Percentiles rank a stretch among this genome's conserved stretches.
Evolutionary conservation across 2,113 vertebrate species (phyloP).

Genomic region (Casuarius casuarius): DNA sequence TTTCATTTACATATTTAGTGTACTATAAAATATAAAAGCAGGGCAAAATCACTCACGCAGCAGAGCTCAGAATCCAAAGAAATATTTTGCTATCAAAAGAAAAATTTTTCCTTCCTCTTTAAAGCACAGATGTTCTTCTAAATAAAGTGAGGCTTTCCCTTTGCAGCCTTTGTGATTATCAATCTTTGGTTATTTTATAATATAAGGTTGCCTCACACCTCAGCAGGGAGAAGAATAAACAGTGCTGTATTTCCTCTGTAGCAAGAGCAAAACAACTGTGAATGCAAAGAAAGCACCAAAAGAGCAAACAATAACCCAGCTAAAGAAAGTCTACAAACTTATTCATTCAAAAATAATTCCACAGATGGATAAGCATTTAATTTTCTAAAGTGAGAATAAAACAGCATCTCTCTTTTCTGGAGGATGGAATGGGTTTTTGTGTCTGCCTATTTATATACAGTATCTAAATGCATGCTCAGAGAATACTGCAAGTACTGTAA

Average conservation of each 20-base stretch:
- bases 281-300: conserved; percentile 17
- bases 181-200: conserved; percentile 53
- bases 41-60: not conserved
- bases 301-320: conserved; percentile 10
- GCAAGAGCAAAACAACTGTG: conserved; percentile 17
- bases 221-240: conserved; percentile 48
- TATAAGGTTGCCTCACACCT: conserved; percentile 38
- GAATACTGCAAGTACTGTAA: not conserved
- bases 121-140: not conserved
- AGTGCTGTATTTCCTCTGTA: conserved; percentile 22
- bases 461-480: not conserved
- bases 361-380: conserved; percentile 47
- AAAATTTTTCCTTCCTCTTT: conserved; percentile 9
- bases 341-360: conserved; percentile 49
- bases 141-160: conserved; percentile 10
- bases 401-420: not conserved
- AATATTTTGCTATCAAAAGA: not conserved
- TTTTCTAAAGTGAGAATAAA: conserved; percentile 40
- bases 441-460: conserved; percentile 51
- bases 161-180: conserved; percentile 36
- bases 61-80: not conserved
- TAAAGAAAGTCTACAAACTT: not conserved
- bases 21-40: not conserved
- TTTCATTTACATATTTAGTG: conserved; percentile 18
- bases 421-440: not conserved